Conservation (phyloP, 1,140 invertebrate species). For the Drosophila funebris region DNA sequence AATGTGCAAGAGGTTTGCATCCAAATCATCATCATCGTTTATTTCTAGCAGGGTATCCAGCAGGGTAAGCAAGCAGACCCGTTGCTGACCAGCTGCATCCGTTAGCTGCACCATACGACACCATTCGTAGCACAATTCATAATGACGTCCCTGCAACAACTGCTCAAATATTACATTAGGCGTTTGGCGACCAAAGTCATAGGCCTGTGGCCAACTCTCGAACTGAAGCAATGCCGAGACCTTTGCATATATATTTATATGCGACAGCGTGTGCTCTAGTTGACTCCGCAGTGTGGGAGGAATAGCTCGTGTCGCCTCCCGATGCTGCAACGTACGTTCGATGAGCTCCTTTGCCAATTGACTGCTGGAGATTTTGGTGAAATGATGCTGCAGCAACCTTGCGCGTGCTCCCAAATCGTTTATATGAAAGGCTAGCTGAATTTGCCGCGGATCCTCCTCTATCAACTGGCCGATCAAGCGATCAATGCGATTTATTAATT, state of each 20-base stretch:
- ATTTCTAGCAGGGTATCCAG: constrained; percentile 58
- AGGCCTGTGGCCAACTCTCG: constrained; percentile 84
- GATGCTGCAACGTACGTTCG: constrained; percentile 67
- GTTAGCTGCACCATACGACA: constrained; percentile 84
- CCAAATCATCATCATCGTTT: constrained; percentile 60
- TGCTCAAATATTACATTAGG: constrained; percentile 84
- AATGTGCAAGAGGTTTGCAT: constrained; percentile 84
- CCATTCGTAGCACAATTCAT: constrained; percentile 87
- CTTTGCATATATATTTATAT: constrained; percentile 84
- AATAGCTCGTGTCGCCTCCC: constrained; percentile 59
- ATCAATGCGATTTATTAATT: constrained; percentile 34
- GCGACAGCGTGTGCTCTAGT: constrained; percentile 83
- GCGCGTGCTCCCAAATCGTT: constrained; percentile 70
- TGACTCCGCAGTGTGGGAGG: constrained; percentile 57
- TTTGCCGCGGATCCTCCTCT: constrained; percentile 57
- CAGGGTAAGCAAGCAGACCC: constrained; percentile 54
- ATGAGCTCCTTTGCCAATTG: constrained; percentile 73
- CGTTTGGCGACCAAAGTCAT: constrained; percentile 84
- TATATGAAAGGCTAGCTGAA: constrained; percentile 56
- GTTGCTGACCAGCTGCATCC: constrained; percentile 79
- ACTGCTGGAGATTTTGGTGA: constrained; percentile 68
- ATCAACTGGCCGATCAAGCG: constrained; percentile 50
- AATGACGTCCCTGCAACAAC: constrained; percentile 84
- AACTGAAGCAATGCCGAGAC: constrained; percentile 82
- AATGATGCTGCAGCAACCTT: constrained; percentile 79